Conservation (phyloP, 2,113 vertebrate species). For the Nyctibius bracteatus region DNA sequence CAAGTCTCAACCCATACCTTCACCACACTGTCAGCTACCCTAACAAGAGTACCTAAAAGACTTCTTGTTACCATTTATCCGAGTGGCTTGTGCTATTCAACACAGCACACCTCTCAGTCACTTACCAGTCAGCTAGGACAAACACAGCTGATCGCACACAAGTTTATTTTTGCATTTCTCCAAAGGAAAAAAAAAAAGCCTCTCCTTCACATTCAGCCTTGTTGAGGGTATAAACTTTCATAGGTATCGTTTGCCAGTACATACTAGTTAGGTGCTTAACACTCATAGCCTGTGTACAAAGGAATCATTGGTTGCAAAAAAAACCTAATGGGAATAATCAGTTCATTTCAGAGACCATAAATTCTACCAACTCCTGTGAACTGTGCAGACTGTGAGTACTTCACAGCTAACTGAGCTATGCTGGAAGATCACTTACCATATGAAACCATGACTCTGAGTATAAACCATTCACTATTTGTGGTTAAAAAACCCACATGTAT, state of each 20-base stretch:
- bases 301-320: background rate
- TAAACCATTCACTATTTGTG: slow-evolving; percentile 10
- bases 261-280: background rate
- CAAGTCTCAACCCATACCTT: background rate
- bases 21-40: background rate
- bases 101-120: background rate
- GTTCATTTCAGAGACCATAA: background rate
- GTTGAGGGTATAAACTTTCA: background rate
- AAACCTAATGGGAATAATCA: background rate
- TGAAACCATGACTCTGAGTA: background rate
- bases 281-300: background rate
- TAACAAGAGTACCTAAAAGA: background rate
- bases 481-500: background rate
- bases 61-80: background rate
- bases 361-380: background rate
- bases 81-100: background rate
- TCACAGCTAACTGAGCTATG: background rate
- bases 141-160: background rate
- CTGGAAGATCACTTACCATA: slow-evolving; percentile 1
- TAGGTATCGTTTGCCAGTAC: background rate
- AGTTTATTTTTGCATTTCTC: background rate
- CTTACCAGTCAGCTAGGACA: background rate
- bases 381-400: background rate
- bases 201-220: background rate
- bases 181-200: background rate